Conservation (phyloP, 1,140 invertebrate genomes). For the Thaumatotibia leucotreta region DNA sequence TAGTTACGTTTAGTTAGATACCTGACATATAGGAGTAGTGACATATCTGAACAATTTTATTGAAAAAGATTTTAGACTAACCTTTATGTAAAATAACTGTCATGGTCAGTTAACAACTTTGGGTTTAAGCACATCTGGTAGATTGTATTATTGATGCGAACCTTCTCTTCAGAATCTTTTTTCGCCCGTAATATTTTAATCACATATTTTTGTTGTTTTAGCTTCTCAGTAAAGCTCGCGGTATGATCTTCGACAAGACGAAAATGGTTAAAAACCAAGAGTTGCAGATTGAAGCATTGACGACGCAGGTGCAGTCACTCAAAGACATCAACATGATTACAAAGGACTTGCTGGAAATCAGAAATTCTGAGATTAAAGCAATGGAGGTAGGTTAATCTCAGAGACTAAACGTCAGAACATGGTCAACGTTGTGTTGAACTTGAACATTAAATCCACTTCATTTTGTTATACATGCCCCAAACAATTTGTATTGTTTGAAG, state of each 20-base stretch:
- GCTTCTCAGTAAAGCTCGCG: slow-evolving; percentile 79
- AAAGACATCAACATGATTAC: slow-evolving; percentile 87
- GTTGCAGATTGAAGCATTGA: slow-evolving; percentile 83
- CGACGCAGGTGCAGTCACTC: slow-evolving; percentile 82
- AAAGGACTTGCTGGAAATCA: slow-evolving; percentile 85
- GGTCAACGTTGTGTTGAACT: too few species aligned
- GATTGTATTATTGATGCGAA: too few species aligned
- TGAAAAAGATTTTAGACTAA: too few species aligned
- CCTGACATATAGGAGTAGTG: too few species aligned
- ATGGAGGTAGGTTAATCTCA: slow-evolving; percentile 76
- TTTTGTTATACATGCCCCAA: too few species aligned
- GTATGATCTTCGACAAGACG: slow-evolving; percentile 82
- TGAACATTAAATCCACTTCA: too few species aligned
- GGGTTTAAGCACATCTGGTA: too few species aligned
- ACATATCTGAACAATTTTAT: too few species aligned
- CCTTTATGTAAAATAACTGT: too few species aligned
- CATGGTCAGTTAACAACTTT: too few species aligned
- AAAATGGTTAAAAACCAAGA: slow-evolving; percentile 85
- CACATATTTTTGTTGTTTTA: slow-evolving; percentile 25
- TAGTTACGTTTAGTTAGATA: too few species aligned
- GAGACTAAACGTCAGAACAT: background rate
- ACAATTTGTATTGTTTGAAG: too few species aligned
- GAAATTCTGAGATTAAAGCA: slow-evolving; percentile 86
- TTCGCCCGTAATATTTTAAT: background rate
- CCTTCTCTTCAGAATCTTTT: background rate